Base-by-base conservation (phyloP, 1,140 invertebrate genomes). In the Heliothis virescens region DNA sequence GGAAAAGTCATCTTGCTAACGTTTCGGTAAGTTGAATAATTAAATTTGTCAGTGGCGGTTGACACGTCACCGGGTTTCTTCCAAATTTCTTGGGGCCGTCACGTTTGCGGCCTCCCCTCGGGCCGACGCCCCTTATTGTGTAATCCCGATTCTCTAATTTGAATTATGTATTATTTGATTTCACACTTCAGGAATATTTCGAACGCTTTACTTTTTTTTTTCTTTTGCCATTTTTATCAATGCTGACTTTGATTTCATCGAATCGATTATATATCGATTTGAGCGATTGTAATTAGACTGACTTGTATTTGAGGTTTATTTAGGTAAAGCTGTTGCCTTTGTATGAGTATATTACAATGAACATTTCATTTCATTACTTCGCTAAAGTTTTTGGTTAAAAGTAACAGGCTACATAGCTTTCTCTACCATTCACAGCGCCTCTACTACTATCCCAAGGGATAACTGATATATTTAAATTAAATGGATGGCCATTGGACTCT, bases 151-250 rank as follows among this genome's bases (percentile, higher is more conserved):
- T 93, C 89, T 86, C 84, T 88, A 90, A 93, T 94, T 92, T 92
- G 92, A 94, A 94, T 93, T 94, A 93, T 94, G 91, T 94, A 93
- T 93, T 93, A 91, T 94, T 92, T 91, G 89, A 92, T 90, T 93
- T 92, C 84, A 88, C 89, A 91, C 87, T 89, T 87, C 81, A 71
- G 60, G 41, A 79, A 57, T 80, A 80, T 83, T 80, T 80, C 47
- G 69, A 65, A 67, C 53, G 63, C 69, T 79, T 79, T 65, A 50
- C 48, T 34, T 65, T 62, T 76, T 79, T 26, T 72, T 79, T 76
- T 63, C 21, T 62, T 65, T 76, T 72, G 16, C 50, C 67, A 50
- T 72, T 57, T 26, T 59, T n/a, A 65, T 62, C 47, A 71, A 62
- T 77, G 16, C 13, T n/a, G 60, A 60, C n/a, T 62, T 57, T 75